Conservation (phyloP, 1,140 invertebrate genomes). For the Papilio helenus region DNA sequence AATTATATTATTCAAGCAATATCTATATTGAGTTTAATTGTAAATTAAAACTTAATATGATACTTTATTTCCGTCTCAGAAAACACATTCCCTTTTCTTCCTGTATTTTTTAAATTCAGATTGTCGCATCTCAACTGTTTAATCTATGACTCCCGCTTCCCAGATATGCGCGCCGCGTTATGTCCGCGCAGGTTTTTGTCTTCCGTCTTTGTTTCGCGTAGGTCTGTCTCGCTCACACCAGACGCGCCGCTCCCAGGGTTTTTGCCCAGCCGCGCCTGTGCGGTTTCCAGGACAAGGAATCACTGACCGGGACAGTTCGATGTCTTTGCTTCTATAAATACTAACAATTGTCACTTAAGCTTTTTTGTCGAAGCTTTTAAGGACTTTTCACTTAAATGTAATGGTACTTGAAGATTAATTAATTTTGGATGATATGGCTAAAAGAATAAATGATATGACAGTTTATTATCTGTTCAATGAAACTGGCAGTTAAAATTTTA, state of each 20-base stretch:
- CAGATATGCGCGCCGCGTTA: conserved; percentile 50
- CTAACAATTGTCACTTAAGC: conserved; percentile 35
- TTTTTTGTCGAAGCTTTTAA: conserved; percentile 17
- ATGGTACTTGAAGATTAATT: background rate
- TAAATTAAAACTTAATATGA: too few relatives aligned
- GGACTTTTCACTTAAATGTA: conserved; percentile 38
- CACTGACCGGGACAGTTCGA: conserved; percentile 39
- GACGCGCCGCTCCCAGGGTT: conserved; percentile 53
- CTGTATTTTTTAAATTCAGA: background rate
- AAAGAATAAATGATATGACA: too few relatives aligned
- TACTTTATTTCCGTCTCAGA: too few relatives aligned
- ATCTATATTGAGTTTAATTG: background rate
- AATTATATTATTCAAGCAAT: background rate
- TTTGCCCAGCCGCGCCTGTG: conserved; percentile 46
- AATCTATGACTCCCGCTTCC: conserved; percentile 43
- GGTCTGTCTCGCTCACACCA: conserved; percentile 49
- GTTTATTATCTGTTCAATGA: too few relatives aligned
- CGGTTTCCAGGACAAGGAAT: conserved; percentile 39
- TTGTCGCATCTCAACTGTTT: background rate
- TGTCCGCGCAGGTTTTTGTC: conserved; percentile 49
- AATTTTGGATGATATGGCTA: background rate
- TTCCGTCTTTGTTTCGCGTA: conserved; percentile 40
- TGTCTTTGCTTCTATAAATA: conserved; percentile 38
- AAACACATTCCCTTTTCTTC: background rate
- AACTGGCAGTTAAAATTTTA: too few relatives aligned